Conservation (phyloP, 2,113 vertebrate genomes). For the Nematolebias whitei region DNA sequence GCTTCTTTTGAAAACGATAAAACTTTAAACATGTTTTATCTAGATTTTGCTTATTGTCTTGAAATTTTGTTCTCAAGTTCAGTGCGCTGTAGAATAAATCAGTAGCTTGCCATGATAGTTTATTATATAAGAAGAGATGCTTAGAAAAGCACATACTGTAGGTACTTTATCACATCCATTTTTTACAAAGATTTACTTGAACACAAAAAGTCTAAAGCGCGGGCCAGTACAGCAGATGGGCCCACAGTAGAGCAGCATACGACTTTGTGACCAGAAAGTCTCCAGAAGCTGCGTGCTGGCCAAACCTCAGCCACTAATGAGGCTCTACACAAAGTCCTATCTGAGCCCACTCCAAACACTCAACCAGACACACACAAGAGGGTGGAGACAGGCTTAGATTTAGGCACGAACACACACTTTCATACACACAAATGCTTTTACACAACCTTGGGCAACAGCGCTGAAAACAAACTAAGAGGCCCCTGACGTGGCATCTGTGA, state of each 20-base stretch:
- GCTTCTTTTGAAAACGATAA: background rate
- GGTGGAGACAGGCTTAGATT: constrained; percentile 32
- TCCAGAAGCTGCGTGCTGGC: constrained; percentile 58
- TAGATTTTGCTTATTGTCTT: background rate
- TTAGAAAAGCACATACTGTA: background rate
- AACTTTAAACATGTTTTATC: background rate
- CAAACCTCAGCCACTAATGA: constrained; percentile 73
- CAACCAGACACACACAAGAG: constrained; percentile 33
- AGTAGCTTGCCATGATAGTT: too few species aligned
- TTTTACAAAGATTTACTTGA: background rate
- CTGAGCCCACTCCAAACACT: constrained; percentile 62
- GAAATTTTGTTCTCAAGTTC: too few species aligned
- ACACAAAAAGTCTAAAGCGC: constrained; percentile 28
- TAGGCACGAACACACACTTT: constrained; percentile 5
- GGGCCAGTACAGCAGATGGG: constrained; percentile 68
- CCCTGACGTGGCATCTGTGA: constrained; percentile 19
- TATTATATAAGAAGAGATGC: background rate
- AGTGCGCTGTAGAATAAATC: too few species aligned
- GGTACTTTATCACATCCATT: background rate
- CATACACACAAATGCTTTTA: constrained; percentile 2
- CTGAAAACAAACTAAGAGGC: constrained; percentile 22
- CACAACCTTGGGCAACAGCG: constrained; percentile 35
- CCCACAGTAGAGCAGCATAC: constrained; percentile 66
- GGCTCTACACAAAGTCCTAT: constrained; percentile 60
- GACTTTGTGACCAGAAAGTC: constrained; percentile 67